phyloP scores from a whole-genome alignment of 2,797 vertebrate genomes.

The Spea hammondii region DNA sequence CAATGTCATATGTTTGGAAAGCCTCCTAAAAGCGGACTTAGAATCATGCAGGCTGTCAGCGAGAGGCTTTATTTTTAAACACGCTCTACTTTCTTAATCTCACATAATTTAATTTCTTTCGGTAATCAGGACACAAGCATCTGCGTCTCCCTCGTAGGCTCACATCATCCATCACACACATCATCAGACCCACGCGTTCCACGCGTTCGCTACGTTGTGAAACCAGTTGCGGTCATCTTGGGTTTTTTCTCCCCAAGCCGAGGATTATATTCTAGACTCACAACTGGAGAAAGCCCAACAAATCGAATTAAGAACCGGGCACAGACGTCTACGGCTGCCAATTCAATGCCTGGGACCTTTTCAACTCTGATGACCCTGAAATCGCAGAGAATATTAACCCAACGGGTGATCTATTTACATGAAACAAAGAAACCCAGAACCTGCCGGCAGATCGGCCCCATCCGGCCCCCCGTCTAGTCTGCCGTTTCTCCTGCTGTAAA shows the following conservation, averaged over 20 bases:
- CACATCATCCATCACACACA: neutral
- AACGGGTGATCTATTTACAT: too few species aligned
- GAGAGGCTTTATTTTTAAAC: constrained; percentile 38
- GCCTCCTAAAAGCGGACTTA: constrained; percentile 38
- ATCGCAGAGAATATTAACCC: too few species aligned
- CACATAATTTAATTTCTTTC: constrained; percentile 41
- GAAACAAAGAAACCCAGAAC: too few species aligned
- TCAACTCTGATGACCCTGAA: too few species aligned
- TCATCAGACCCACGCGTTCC: neutral
- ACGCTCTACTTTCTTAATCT: constrained; percentile 46
- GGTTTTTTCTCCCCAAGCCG: neutral
- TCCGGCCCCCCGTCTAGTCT: too few species aligned
- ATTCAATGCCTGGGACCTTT: too few species aligned
- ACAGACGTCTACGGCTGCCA: too few species aligned
- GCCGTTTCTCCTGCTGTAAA: too few species aligned
- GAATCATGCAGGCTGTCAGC: constrained; percentile 22
- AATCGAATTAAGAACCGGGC: too few species aligned
- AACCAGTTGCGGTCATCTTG: neutral
- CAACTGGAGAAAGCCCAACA: too few species aligned
- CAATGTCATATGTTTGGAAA: constrained; percentile 29
- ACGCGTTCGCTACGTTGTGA: neutral
- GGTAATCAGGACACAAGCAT: constrained; percentile 20
- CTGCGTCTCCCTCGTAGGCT: too few species aligned
- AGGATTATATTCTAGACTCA: neutral
- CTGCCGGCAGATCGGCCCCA: too few species aligned